Percentiles rank a stretch among this genome's conserved stretches.
phyloP scores from a whole-genome alignment of 2,888 invertebrate genomes.

The Halocaridina rubra region DNA sequence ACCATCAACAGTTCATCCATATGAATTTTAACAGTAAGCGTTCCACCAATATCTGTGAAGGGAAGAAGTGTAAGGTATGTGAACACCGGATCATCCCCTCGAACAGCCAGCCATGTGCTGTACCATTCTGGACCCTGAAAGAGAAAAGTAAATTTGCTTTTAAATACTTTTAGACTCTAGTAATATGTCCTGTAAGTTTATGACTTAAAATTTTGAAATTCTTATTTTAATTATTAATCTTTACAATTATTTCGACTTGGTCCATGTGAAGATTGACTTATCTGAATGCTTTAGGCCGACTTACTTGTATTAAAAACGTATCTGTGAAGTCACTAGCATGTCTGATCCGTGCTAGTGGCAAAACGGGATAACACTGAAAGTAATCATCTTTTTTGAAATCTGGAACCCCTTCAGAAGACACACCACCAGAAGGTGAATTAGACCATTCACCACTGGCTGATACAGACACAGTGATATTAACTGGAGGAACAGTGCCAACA shows the following conservation, averaged over 20 bases:
- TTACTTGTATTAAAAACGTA: conserved; percentile 70
- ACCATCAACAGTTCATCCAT: conserved; percentile 66
- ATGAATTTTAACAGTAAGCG: conserved; percentile 69
- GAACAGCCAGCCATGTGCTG: conserved; percentile 70
- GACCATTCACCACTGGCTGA: neutral
- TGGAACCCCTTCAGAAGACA: neutral
- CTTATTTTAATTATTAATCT: too few relatives aligned
- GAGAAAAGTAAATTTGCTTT: conserved; percentile 13
- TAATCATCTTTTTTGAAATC: neutral
- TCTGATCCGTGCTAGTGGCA: conserved; percentile 64
- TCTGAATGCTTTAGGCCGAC: too few relatives aligned
- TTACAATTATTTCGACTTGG: too few relatives aligned
- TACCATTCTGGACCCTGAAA: conserved; percentile 70
- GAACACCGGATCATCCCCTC: conserved; percentile 68
- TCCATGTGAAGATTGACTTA: too few relatives aligned
- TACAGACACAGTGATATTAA: conserved; percentile 23
- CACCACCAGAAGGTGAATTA: neutral
- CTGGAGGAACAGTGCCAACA: conserved; percentile 22
- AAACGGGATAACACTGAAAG: conserved; percentile 59
- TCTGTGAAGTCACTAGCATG: conserved; percentile 70
- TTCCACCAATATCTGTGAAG: conserved; percentile 71
- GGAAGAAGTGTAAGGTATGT: conserved; percentile 56
- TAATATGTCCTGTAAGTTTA: too few relatives aligned
- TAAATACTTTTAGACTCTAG: too few relatives aligned
- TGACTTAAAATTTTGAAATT: too few relatives aligned